These are phyloP conservation scores for Typhlomys cinereus DNA, from an alignment of 2,113 vertebrate species.

Conservation along the genomic window DNA sequence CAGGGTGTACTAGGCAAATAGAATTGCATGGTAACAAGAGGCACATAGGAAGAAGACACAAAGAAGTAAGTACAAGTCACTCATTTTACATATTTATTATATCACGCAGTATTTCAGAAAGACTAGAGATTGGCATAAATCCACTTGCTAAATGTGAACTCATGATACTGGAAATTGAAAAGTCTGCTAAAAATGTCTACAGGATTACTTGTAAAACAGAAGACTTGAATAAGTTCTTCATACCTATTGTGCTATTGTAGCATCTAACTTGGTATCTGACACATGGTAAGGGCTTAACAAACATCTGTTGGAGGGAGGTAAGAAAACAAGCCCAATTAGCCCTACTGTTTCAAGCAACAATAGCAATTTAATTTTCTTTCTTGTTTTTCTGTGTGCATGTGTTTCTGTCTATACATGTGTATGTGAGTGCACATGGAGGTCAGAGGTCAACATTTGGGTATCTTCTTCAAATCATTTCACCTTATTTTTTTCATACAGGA, in stretches of 20 bases:
- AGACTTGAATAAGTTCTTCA: not conserved
- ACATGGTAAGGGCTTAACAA: not conserved
- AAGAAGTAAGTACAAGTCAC: not conserved
- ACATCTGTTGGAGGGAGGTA: not conserved
- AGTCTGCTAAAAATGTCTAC: not conserved
- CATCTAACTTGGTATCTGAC: not conserved
- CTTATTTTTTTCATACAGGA: not conserved
- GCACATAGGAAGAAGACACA: not conserved
- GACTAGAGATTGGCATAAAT: not conserved
- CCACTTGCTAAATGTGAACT: not conserved
- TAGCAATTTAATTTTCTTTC: not conserved
- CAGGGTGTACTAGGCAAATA: not conserved
- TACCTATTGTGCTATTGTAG: not conserved
- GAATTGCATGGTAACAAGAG: not conserved
- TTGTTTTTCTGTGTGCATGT: not conserved
- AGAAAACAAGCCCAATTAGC: not conserved
- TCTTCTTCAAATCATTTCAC: too few relatives aligned
- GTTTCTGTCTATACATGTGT: not conserved
- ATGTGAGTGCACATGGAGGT: not conserved
- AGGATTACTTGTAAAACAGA: constrained; percentile 15
- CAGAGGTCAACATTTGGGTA: not conserved
- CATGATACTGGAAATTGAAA: not conserved
- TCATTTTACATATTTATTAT: not conserved
- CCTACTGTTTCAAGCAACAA: not conserved
- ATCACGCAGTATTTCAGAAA: not conserved